Percentiles rank a stretch among this genome's conserved stretches.
These are phyloP conservation scores for Syritta pipiens DNA, from an alignment of 2,888 invertebrate genomes.

Conservation along the genomic window DNA sequence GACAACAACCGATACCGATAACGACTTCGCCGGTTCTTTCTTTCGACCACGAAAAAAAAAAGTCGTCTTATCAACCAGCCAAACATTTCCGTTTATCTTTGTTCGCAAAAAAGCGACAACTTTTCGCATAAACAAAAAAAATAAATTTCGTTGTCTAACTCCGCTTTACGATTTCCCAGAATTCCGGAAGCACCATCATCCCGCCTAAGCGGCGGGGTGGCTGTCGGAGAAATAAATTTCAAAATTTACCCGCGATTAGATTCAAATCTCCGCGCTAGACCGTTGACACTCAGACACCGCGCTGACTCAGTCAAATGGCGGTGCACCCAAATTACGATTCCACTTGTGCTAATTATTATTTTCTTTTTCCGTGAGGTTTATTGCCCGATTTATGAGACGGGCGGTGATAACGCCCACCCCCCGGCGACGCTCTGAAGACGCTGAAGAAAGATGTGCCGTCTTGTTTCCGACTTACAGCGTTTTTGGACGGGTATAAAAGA, in stretches of 20 bases:
- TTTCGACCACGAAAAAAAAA: no score
- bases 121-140: background rate
- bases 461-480: no score
- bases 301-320: background rate
- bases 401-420: background rate
- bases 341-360: background rate
- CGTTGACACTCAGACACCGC: background rate
- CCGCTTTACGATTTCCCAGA: background rate
- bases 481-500: conserved; percentile 27
- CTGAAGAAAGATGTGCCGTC: no score
- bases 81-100: no score
- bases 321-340: background rate
- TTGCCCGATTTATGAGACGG: background rate
- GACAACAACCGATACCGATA: no score
- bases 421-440: no score
- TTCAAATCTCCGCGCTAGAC: background rate
- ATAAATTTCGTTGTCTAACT: background rate
- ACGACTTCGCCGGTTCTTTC: no score
- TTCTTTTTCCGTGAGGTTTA: background rate
- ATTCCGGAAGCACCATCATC: background rate
- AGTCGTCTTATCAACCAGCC: no score
- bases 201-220: no score
- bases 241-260: background rate
- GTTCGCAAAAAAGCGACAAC: no score
- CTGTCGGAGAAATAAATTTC: background rate